phyloP scores from a whole-genome alignment of 2,888 invertebrate genomes.

The Drosophila pegasa region DNA sequence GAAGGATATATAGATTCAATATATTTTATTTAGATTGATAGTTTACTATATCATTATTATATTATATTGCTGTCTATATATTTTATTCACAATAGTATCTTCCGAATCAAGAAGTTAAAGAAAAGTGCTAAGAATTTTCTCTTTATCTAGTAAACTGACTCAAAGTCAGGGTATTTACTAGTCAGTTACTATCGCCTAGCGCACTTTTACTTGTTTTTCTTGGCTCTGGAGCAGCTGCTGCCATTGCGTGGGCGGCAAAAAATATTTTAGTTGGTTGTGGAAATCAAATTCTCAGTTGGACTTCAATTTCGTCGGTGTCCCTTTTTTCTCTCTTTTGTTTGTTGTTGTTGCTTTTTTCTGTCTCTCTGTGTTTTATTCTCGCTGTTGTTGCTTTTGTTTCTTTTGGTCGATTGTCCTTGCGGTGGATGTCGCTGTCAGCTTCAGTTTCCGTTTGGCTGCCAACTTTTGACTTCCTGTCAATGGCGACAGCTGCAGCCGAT shows the following conservation, averaged over 20 bases:
- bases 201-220: constrained; percentile 4
- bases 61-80: too few species aligned
- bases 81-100: too few species aligned
- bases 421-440: constrained; percentile 65
- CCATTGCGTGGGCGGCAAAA: constrained; percentile 44
- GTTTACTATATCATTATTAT: too few species aligned
- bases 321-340: constrained; percentile 24
- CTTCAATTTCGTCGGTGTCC: constrained; percentile 52
- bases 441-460: constrained; percentile 68
- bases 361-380: not conserved
- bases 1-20: too few species aligned
- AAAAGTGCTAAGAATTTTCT: not conserved
- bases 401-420: constrained; percentile 62
- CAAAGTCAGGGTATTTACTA: not conserved
- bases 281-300: constrained; percentile 62
- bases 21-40: too few species aligned
- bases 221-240: constrained; percentile 45
- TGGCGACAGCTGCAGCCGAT: constrained; percentile 62
- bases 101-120: too few species aligned
- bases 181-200: not conserved
- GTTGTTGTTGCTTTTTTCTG: not conserved
- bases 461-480: constrained; percentile 70
- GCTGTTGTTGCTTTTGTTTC: constrained; percentile 14
- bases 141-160: rapidly evolving
- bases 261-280: constrained; percentile 64